Percentiles rank a stretch among this genome's conserved stretches.
Evolutionary conservation across 37 sponge, comb jelly and placozoan species (phyloP).

Genomic region (Aphrocallistes beatrix): DNA sequence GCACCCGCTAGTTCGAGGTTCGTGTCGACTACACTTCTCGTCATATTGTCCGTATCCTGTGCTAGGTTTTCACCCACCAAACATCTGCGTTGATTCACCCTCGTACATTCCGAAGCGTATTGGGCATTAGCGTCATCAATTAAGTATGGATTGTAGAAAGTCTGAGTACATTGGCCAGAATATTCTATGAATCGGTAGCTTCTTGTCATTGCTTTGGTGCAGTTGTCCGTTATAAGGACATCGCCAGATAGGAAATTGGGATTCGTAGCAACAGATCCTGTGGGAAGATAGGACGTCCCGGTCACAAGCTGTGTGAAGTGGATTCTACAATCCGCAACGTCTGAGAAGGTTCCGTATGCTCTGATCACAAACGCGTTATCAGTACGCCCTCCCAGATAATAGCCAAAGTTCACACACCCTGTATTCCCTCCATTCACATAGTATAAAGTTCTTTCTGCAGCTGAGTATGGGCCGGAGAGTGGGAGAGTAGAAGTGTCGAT

Average conservation of each 20-base stretch:
- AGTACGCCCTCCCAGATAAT: not conserved
- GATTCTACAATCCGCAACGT: not conserved
- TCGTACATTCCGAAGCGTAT: not conserved
- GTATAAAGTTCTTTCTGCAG: not conserved
- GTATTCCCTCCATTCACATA: not conserved
- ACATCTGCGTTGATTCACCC: not conserved
- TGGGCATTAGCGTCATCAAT: not conserved
- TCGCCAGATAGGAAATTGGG: constrained; percentile 6
- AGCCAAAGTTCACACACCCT: not conserved
- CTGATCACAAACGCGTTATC: not conserved
- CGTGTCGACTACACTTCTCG: not conserved
- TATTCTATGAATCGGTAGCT: not conserved
- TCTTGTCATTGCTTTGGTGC: not conserved
- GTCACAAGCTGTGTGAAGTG: not conserved
- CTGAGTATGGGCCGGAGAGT: not conserved
- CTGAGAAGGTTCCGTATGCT: not conserved
- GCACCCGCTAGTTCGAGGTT: not conserved
- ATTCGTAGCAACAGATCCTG: not conserved
- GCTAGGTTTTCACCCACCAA: not conserved
- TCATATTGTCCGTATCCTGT: not conserved
- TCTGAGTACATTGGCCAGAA: not conserved
- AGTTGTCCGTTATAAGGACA: not conserved
- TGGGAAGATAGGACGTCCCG: not conserved
- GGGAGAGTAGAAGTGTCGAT: not conserved
- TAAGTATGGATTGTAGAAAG: not conserved